Conservation (phyloP, 2,797 vertebrate species). For the Sebastolobus altivelis region DNA sequence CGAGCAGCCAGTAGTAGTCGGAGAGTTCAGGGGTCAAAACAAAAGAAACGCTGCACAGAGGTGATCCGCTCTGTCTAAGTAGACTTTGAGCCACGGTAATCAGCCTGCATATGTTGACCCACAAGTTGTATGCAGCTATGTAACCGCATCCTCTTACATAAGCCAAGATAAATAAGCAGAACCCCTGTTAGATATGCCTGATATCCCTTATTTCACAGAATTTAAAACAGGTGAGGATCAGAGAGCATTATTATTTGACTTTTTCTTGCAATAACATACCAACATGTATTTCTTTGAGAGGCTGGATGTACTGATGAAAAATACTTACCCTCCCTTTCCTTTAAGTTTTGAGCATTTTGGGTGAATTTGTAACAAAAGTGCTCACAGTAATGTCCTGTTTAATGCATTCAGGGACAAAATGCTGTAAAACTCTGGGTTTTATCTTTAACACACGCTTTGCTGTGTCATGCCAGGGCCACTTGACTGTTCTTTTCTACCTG, state of each 20-base stretch:
- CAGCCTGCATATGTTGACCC: slow-evolving; percentile 25
- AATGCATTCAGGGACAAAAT: background rate
- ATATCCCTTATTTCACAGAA: background rate
- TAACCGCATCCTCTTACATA: slow-evolving; percentile 57
- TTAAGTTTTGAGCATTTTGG: background rate
- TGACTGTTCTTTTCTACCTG: slow-evolving; percentile 35
- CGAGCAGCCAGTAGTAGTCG: background rate
- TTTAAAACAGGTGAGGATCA: background rate
- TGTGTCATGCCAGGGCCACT: slow-evolving; percentile 31
- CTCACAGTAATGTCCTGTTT: background rate
- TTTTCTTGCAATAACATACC: background rate
- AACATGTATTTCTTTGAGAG: background rate
- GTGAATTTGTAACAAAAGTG: background rate
- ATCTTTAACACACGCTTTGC: slow-evolving; percentile 28
- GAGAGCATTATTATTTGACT: background rate
- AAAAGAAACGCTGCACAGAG: slow-evolving; percentile 52
- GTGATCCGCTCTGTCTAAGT: slow-evolving; percentile 36
- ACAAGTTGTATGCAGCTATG: slow-evolving; percentile 7
- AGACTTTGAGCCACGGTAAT: slow-evolving; percentile 64
- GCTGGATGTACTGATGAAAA: background rate
- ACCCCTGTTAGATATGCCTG: slow-evolving; percentile 5
- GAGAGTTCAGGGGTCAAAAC: slow-evolving; percentile 31
- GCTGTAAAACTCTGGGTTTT: background rate
- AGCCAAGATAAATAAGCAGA: slow-evolving; percentile 37
- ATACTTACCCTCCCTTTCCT: background rate